Evolutionary conservation across 2,888 invertebrate species (phyloP).

Genomic region (Thera britannica): DNA sequence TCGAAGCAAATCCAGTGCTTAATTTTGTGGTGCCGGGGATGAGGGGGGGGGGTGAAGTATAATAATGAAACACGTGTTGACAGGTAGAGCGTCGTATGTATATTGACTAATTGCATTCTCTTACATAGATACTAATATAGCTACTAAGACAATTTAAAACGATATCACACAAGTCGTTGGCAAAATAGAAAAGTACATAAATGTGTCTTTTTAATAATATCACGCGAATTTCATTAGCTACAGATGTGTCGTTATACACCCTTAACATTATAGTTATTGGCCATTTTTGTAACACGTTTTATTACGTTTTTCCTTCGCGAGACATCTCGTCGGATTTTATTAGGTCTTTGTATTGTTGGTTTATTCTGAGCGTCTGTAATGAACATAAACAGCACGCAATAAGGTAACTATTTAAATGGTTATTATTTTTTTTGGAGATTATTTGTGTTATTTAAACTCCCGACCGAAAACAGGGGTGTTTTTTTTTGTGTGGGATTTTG

Average conservation of each 20-base stretch:
- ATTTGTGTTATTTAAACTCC: too few species aligned
- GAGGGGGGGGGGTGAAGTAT: too few species aligned
- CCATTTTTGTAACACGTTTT: conserved; percentile 9
- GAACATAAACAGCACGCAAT: background rate
- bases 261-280: conserved; percentile 13
- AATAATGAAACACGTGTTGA: too few species aligned
- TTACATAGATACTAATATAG: too few species aligned
- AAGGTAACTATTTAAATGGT: background rate
- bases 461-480: too few species aligned
- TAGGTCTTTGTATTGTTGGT: background rate
- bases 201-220: conserved; percentile 2
- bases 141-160: too few species aligned
- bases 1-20: too few species aligned
- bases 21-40: too few species aligned
- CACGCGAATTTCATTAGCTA: conserved; percentile 5
- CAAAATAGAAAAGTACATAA: background rate
- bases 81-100: too few species aligned
- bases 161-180: background rate
- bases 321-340: conserved; percentile 1
- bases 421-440: too few species aligned
- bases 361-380: background rate
- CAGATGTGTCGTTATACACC: conserved; percentile 7
- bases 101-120: too few species aligned
- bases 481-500: too few species aligned
- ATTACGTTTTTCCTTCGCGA: conserved; percentile 3